Percentiles rank a stretch among this genome's conserved stretches.
Conservation (phyloP, 2,797 vertebrate species). For the Gadopsis bispinosus region DNA sequence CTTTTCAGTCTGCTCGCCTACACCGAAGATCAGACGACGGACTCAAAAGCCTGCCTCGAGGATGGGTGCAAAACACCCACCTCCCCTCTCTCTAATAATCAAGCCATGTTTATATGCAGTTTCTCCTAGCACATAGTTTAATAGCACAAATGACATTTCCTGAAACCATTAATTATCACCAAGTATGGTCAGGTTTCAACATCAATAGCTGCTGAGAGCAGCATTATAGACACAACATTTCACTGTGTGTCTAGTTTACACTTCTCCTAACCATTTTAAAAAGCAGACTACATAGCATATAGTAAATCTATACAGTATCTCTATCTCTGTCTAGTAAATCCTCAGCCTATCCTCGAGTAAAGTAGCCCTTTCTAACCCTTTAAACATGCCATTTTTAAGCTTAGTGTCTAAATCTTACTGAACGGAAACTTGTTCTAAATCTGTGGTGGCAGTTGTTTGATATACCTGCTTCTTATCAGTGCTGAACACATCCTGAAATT, state of each 20-base stretch:
- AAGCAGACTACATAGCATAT: background rate
- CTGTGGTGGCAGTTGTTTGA: background rate
- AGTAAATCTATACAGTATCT: background rate
- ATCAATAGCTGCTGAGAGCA: background rate
- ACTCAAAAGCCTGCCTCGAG: constrained; percentile 9
- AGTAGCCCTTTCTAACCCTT: background rate
- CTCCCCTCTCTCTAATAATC: background rate
- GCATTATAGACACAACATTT: background rate
- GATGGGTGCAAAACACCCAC: constrained; percentile 4
- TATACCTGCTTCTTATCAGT: background rate
- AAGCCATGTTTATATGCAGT: background rate
- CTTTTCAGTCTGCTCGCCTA: background rate
- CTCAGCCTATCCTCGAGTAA: background rate
- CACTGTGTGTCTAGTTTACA: background rate
- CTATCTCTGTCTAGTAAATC: background rate
- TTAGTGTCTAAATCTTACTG: background rate
- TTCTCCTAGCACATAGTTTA: background rate
- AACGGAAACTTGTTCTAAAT: background rate
- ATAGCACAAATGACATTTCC: background rate
- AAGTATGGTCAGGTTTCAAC: background rate
- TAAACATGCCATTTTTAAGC: background rate
- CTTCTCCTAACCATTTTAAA: background rate
- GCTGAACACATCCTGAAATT: background rate
- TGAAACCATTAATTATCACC: background rate
- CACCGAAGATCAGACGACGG: background rate